Evolutionary conservation across 1,140 invertebrate genomes (phyloP), one percentile per base, ranked within the genome.

Genomic region (Chymomyza costata): DNA sequence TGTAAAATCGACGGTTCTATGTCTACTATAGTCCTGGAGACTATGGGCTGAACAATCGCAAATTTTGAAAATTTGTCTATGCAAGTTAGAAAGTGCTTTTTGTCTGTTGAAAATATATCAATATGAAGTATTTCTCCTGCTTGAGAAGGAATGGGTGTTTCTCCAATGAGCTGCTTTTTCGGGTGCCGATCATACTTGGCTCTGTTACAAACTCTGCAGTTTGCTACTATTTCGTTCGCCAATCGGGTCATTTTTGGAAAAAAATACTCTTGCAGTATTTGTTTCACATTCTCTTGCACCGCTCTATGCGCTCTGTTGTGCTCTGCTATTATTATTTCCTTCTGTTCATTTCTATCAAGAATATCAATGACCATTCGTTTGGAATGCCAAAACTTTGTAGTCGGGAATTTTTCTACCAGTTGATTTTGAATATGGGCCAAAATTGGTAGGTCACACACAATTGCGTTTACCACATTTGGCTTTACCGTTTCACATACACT

Each of bases 41-140:
- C 25, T 28, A 28, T 28, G 10, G 25, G 25, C 10, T 28, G 25
- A 6, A 28, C 10, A 6, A 28, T 28, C 10, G 25, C 25, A 28
- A 28, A 28, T 28, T 28, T 28, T 10, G 25, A 28, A 28, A 39
- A 14, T 16, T 39, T 39, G 37, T 16, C 37, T 6, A 39, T 3
- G 17, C 37, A 39, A 39, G 37, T 39, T 2, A 39, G 6, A 15
- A 39, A 39, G 17, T 39, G 17, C 17, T 39, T 8, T n/a, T 16
- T 14, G 5, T 5, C 14, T 6, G 37, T 39, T 6, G 3, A 5
- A n/a, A 17, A 39, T 6, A 39, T 39, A n/a, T 39, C 37, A 16
- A 39, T 39, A 11, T 39, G 37, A 13, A 39, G 11, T 7, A 39
- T 39, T n/a, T n/a, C n/a, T n/a, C n/a, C n/a, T n/a, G n/a, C n/a